Evolutionary conservation across 2,888 invertebrate genomes (phyloP).

Genomic region (Sialis fuliginosa): DNA sequence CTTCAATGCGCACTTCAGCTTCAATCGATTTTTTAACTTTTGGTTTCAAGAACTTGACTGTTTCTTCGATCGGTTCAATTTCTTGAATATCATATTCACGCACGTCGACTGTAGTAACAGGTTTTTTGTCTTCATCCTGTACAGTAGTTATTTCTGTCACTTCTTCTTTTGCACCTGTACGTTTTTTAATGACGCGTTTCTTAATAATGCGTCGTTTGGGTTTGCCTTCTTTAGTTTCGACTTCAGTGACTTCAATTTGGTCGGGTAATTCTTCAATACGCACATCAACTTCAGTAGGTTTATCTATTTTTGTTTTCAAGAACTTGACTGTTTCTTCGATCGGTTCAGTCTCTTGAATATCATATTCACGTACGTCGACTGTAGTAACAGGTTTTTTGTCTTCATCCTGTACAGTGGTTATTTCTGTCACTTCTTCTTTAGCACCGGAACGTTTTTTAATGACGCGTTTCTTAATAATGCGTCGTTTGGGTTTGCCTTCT

Average conservation of each 20-base stretch:
- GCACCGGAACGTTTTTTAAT: conserved; percentile 17
- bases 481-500: conserved; percentile 10
- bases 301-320: too few relatives aligned
- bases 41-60: conserved; percentile 11
- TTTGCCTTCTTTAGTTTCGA: conserved; percentile 15
- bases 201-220: conserved; percentile 15
- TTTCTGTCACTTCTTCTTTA: conserved; percentile 21
- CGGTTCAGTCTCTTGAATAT: conserved; percentile 17
- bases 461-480: conserved; percentile 12
- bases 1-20: conserved; percentile 11
- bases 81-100: conserved; percentile 15
- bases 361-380: conserved; percentile 19
- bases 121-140: conserved; percentile 27
- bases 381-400: conserved; percentile 20
- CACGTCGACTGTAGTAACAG: conserved; percentile 21
- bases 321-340: conserved; percentile 17
- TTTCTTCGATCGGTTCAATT: conserved; percentile 8
- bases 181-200: conserved; percentile 15
- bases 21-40: too few relatives aligned
- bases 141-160: conserved; percentile 27
- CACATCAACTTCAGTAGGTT: too few relatives aligned
- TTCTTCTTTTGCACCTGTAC: conserved; percentile 17
- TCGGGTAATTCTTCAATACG: too few relatives aligned
- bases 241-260: too few relatives aligned
- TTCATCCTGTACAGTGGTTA: conserved; percentile 24